Conservation (phyloP, 2,797 vertebrate genomes). For the Microtus obscurus region DNA sequence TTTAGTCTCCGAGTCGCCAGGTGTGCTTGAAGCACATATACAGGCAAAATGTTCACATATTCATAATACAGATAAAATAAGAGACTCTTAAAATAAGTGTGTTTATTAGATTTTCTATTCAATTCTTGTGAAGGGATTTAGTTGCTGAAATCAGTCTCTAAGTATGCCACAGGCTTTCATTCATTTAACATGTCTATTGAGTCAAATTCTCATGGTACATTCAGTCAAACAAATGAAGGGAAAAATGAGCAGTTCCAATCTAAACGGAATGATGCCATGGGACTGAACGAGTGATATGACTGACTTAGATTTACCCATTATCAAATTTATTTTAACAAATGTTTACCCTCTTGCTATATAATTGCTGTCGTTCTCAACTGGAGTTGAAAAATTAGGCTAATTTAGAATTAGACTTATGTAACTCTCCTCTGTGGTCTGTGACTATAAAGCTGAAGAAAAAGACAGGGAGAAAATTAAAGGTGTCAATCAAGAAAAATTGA, state of each 20-base stretch:
- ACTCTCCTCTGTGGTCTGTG: neutral
- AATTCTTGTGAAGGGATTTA: neutral
- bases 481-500: constrained; percentile 25
- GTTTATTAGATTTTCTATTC: neutral
- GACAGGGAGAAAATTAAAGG: constrained; percentile 65
- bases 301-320: constrained; percentile 42
- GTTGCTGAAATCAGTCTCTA: constrained; percentile 25
- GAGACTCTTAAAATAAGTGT: neutral
- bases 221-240: neutral
- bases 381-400: constrained; percentile 41
- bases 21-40: neutral
- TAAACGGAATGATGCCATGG: neutral
- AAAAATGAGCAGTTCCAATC: neutral
- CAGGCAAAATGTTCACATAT: neutral
- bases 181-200: neutral
- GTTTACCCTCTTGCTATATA: constrained; percentile 42
- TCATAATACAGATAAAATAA: neutral
- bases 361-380: neutral
- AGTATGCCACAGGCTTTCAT: neutral
- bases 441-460: constrained; percentile 37
- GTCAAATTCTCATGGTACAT: neutral
- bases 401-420: constrained; percentile 37
- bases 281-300: neutral
- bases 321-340: constrained; percentile 46
- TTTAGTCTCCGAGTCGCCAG: neutral